Evolutionary conservation across 2,113 vertebrate genomes (phyloP).

Genomic region (Saguinus imperator): DNA sequence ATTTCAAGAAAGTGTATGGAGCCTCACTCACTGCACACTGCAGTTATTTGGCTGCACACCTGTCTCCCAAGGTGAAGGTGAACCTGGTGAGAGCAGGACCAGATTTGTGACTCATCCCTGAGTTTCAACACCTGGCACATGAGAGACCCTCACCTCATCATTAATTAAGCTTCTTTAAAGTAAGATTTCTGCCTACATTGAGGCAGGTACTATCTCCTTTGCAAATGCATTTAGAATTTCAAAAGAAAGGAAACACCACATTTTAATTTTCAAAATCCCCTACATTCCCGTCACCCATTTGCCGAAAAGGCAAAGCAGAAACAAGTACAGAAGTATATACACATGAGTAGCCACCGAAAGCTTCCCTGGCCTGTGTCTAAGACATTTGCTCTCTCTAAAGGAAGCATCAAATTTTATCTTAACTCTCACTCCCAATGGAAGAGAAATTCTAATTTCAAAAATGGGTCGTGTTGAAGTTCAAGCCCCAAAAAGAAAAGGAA

Average conservation of each 20-base stretch:
- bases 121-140: not conserved
- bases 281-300: not conserved
- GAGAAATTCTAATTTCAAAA: slow-evolving; percentile 42
- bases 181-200: not conserved
- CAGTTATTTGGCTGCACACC: rapidly evolving
- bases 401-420: slow-evolving; percentile 16
- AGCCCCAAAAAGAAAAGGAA: not conserved
- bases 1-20: not conserved
- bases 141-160: not conserved
- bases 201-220: not conserved
- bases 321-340: too few relatives aligned
- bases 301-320: not conserved
- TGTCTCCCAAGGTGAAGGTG: not conserved
- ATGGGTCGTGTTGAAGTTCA: not conserved
- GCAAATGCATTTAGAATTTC: not conserved
- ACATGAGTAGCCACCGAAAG: not conserved
- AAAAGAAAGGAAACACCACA: not conserved
- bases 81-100: rapidly evolving
- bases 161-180: not conserved
- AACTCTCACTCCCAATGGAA: not conserved
- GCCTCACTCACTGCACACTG: rapidly evolving
- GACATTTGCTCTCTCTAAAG: not conserved
- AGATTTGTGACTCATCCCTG: not conserved
- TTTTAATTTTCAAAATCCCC: not conserved
- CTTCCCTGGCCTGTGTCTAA: not conserved